Evolutionary conservation across 2,113 vertebrate genomes (phyloP).

Genomic region (Pteruthius melanotis): DNA sequence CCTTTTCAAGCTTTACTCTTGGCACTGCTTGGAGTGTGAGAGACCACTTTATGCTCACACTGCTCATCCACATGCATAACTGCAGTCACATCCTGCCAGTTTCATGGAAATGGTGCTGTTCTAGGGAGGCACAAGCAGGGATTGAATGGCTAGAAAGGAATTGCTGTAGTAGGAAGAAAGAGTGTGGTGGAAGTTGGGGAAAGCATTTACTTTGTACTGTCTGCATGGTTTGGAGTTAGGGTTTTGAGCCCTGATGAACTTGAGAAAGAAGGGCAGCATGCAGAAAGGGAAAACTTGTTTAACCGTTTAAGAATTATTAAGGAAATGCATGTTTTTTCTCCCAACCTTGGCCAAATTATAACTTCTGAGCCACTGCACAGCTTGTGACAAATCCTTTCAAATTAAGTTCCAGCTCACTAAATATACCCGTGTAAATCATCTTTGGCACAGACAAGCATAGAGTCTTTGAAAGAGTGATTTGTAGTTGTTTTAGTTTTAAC

Average conservation of each 20-base stretch:
- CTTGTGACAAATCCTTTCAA: neutral
- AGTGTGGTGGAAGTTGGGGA: neutral
- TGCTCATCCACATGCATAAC: neutral
- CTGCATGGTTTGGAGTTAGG: neutral
- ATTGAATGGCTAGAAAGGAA: neutral
- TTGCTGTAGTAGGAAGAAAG: neutral
- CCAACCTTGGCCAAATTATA: rapidly evolving
- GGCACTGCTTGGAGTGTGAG: neutral
- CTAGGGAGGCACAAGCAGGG: rapidly evolving
- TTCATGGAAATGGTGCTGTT: neutral
- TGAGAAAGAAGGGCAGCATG: neutral
- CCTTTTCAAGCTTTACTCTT: neutral
- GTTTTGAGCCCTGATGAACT: neutral
- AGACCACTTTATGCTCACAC: neutral
- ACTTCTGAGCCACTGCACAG: neutral
- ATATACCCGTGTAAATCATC: neutral
- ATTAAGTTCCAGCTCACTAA: neutral
- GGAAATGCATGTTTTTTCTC: neutral
- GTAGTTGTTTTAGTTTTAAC: neutral
- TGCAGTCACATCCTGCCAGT: neutral
- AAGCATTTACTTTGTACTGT: neutral
- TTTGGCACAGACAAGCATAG: neutral
- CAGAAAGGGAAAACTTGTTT: neutral
- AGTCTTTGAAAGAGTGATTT: neutral
- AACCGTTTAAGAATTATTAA: neutral